These are phyloP conservation scores for Batillaria attramentaria DNA, from an alignment of 1,140 invertebrate species.

Conservation along the genomic window DNA sequence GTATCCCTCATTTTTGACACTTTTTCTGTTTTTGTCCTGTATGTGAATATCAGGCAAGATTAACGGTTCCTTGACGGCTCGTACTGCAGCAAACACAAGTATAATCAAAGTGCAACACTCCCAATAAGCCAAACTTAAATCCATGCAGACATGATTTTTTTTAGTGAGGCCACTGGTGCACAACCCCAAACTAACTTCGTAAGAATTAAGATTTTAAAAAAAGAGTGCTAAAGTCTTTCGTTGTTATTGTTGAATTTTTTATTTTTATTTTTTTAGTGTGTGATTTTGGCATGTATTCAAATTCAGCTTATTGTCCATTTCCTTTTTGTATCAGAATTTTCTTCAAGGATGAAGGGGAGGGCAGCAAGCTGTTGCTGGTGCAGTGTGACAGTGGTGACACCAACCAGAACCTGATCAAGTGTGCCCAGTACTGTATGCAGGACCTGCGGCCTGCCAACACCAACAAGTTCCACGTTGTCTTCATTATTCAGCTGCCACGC, in stretches of 20 bases:
- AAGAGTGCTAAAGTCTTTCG: not conserved
- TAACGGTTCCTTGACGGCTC: too few relatives aligned
- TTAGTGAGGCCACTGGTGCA: too few relatives aligned
- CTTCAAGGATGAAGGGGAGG: conserved; percentile 40
- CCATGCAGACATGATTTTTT: too few relatives aligned
- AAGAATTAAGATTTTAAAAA: not conserved
- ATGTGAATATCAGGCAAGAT: too few relatives aligned
- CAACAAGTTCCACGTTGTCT: conserved; percentile 50
- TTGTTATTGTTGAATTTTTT: not conserved
- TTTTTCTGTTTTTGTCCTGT: too few relatives aligned
- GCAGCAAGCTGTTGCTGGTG: conserved; percentile 55
- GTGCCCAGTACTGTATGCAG: conserved; percentile 60
- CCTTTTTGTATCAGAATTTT: conserved; percentile 39
- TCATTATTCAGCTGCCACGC: conserved; percentile 64
- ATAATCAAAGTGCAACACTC: too few relatives aligned
- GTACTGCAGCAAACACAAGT: too few relatives aligned
- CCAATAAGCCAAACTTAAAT: too few relatives aligned
- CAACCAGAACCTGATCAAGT: conserved; percentile 61
- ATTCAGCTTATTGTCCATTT: not conserved
- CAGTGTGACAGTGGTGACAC: conserved; percentile 64
- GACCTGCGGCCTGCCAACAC: conserved; percentile 50
- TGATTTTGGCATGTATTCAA: not conserved
- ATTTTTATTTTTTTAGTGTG: not conserved
- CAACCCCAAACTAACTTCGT: too few relatives aligned
- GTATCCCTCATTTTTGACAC: too few relatives aligned